Evolutionary conservation across 2,113 vertebrate genomes (phyloP).

Genomic region (Spheniscus mendiculus): DNA sequence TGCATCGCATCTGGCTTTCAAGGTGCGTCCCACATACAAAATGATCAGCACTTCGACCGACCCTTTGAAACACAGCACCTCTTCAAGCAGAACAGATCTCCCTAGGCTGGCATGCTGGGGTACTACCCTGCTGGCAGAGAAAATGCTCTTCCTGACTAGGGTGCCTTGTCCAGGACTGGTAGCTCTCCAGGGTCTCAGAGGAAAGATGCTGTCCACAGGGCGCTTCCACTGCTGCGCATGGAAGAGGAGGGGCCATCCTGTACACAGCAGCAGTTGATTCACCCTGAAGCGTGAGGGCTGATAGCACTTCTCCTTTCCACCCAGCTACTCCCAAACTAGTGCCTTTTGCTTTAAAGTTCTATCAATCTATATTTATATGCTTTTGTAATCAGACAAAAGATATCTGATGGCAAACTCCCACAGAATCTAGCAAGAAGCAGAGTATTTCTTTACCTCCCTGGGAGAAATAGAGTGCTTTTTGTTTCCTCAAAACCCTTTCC

Average conservation of each 20-base stretch:
- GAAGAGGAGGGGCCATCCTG: background rate
- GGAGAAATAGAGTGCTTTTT: background rate
- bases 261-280: background rate
- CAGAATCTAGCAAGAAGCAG: background rate
- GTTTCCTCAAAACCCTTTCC: background rate
- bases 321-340: background rate
- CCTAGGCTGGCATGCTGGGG: background rate
- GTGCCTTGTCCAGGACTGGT: background rate
- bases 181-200: background rate
- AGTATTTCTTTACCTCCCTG: background rate
- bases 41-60: background rate
- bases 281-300: background rate
- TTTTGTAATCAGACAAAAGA: background rate
- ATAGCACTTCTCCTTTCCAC: background rate
- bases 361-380: background rate
- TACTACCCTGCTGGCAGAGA: background rate
- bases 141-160: background rate
- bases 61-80: background rate
- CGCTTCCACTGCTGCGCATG: background rate
- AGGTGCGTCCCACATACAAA: constrained; percentile 71
- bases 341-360: background rate
- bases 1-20: constrained; percentile 86
- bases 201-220: background rate
- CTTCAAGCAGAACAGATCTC: background rate
- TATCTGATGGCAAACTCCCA: background rate